A percentile compares a stretch with the other conserved stretches of the same genome.
Conservation (phyloP, 53 echinoderm and acorn worm genomes). For the Hippasteria phrygiana region DNA sequence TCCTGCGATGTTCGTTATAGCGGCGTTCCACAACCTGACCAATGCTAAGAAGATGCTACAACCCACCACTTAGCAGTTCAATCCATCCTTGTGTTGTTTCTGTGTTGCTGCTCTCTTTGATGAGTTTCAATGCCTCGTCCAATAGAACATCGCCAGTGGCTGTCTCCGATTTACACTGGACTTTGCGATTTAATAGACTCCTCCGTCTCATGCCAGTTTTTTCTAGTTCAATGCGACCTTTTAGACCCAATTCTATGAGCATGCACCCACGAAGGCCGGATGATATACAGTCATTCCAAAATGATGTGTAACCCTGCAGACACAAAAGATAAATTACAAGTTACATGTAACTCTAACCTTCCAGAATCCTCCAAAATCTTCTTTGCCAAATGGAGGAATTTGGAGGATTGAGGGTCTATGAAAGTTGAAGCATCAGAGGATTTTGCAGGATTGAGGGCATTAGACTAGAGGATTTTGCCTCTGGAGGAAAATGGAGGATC, state of each 20-base stretch:
- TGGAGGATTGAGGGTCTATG: no score
- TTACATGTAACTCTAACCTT: no score
- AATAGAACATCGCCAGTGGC: slow-evolving; percentile 94
- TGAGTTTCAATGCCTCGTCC: slow-evolving; percentile 90
- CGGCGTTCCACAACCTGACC: no score
- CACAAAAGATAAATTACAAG: no score
- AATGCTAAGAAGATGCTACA: neutral
- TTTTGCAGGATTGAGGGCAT: no score
- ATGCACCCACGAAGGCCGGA: slow-evolving; percentile 97
- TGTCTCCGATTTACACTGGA: slow-evolving; percentile 79
- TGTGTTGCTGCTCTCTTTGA: slow-evolving; percentile 78
- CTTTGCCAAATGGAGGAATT: no score
- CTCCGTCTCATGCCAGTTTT: slow-evolving; percentile 93
- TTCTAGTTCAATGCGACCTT: slow-evolving; percentile 93
- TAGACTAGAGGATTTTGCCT: no score
- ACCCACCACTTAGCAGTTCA: slow-evolving; percentile 95
- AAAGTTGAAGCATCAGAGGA: no score
- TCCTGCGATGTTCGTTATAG: no score
- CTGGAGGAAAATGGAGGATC: no score
- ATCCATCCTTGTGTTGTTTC: slow-evolving; percentile 96
- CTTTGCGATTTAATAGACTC: slow-evolving; percentile 92
- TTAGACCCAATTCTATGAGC: slow-evolving; percentile 94
- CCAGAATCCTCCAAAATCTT: no score
- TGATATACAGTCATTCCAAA: slow-evolving; percentile 99
- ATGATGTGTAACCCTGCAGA: slow-evolving; percentile 97